A percentile compares a stretch with the other conserved stretches of the same genome.
Conservation (phyloP, 2,888 invertebrate genomes). For the Torymus aiolomorphi region DNA sequence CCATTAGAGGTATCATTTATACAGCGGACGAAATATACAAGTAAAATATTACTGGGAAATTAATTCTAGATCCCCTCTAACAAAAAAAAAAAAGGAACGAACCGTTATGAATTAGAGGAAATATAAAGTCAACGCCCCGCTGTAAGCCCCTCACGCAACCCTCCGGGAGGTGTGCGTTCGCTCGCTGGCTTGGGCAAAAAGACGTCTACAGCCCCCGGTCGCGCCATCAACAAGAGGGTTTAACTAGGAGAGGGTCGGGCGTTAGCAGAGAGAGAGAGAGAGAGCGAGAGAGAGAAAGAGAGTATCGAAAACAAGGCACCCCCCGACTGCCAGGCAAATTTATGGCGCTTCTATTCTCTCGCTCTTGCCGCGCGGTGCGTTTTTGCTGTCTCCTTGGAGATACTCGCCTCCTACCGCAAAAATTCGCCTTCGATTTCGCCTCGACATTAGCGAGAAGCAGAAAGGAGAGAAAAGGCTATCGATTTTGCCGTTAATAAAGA, state of each 20-base stretch:
- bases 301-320: conserved; percentile 52
- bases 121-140: conserved; percentile 42
- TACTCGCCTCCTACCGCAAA: background rate
- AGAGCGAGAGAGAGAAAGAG: conserved; percentile 19
- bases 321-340: conserved; percentile 39
- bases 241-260: conserved; percentile 54
- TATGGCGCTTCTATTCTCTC: conserved; percentile 40
- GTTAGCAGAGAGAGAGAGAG: too few species aligned
- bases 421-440: too few species aligned
- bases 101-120: conserved; percentile 40
- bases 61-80: background rate
- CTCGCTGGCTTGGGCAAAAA: conserved; percentile 20
- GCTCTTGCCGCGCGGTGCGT: background rate
- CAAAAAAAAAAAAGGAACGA: background rate
- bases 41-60: background rate
- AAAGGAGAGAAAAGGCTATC: too few species aligned
- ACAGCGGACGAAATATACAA: conserved; percentile 4
- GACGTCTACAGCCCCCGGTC: conserved; percentile 31
- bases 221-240: conserved; percentile 54
- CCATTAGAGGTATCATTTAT: too few species aligned
- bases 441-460: too few species aligned
- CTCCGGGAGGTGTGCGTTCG: conserved; percentile 21
- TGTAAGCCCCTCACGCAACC: conserved; percentile 19
- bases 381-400: background rate
- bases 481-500: too few species aligned